Base-by-base conservation (phyloP, 2,797 vertebrate species). In the Geotrypetes seraphini region DNA sequence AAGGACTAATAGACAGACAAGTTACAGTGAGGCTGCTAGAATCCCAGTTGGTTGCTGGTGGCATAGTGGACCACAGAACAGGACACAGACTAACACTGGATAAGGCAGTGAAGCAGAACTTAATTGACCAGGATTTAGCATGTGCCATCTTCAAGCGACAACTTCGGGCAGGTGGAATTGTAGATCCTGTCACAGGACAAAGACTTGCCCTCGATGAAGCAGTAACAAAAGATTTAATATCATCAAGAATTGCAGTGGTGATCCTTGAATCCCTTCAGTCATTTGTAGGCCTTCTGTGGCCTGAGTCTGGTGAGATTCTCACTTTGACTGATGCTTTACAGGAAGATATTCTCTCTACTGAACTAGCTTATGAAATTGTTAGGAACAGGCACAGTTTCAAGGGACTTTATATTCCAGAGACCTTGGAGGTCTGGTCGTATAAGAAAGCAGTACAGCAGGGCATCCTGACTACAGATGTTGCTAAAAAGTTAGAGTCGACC, bases 11-110 rank as follows among this genome's bases (percentile, higher is more conserved):
- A 26, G 95, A 97, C 46, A 78, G 78, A 2, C 74, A 92, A 40
- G 88, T 89, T 3, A 77, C 75, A 1, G 37, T 85, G 28, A 75
- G 88, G 44, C 51, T 97, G 23, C 71, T 97, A 29, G 96, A 97
- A 75, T 81, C 87, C 32, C 94, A 96, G n/a, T 81, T 99, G 18
- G 88, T 92, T 64, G 91, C 93, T 6, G 93, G 95, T 10, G 95
- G 94, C 43, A 92, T 98, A 17, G 69, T 67, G 13, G 95, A 98
- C 57, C 88, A 90, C 9, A 81, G 87, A 29, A 90, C 91, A 2
- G 88, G 91, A 11, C 90, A 89, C 45, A 78, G 87, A 16, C 67
- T 96, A 40, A 87, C 78, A 0, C 62, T 92, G 24, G 66, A 81
- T 0, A 87, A 92, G 36, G 91, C 93, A 1, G 43, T 90, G 33